Evolutionary conservation across 2,888 invertebrate species (phyloP), one percentile per base, ranked within the genome.

Genomic region (Caenorhabditis sinica): DNA sequence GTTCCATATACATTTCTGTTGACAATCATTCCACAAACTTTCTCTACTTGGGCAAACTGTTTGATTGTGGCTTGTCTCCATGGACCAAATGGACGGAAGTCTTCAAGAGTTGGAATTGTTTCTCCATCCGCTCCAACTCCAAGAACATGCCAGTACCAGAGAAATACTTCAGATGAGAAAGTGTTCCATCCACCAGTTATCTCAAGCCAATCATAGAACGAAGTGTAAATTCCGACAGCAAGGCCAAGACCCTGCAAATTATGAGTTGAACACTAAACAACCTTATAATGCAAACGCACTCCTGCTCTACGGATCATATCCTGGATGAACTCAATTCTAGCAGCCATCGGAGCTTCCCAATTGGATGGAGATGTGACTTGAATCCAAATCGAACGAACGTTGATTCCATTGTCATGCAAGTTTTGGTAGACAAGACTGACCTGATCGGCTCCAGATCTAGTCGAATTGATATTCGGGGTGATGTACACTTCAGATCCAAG

Each of bases 121-220:
- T 89, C 88, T 17, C 87, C 89, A 11, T 23, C 40, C 13, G 79
- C 45, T 20, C 89, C 89, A 0, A 58, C 23, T 36, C 86, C 87
- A 25, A 77, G 66, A 36, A 88, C 87, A 65, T 86, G 83, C 87
- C 87, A 89, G 74, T 89, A 89, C 88, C 88, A 83, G 58, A 85
- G 77, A 43, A 80, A 73, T 5, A 85, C 81, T 17, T 86, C 76
- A 1, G 65, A 63, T 17, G 60, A 20, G 20, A 75, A 53, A 6
- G 49, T 81, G 40, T 69, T 68, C 83, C 83, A 87, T 23, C 72
- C 72, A 1, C 66, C 68, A 1, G 88, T 88, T 68, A 88, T 86
- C 58, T 87, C 84, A 2, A 69, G 25, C 88, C 88, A 88, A 72
- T 88, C 88, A 53, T 88, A 88, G 66, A 74, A 71, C 13, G 63